A percentile compares a stretch with the other conserved stretches of the same genome.
Evolutionary conservation across 2,888 invertebrate genomes (phyloP).

Genomic region (Zygogramma bicolorata): DNA sequence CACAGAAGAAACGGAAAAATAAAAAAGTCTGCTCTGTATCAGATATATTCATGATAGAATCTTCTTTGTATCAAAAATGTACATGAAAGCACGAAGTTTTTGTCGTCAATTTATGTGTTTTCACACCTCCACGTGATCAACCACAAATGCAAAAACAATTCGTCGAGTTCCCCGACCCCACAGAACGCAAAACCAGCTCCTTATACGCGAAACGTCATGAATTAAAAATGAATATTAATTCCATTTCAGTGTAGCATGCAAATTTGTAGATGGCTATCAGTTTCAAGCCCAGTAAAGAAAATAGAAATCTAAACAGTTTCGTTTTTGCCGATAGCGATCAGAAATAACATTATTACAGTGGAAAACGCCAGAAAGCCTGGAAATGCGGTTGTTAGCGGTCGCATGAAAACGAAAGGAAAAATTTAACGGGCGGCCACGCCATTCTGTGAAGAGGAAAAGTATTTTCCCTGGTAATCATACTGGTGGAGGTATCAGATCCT

Average conservation of each 20-base stretch:
- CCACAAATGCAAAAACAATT: too few relatives aligned
- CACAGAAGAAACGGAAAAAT: too few relatives aligned
- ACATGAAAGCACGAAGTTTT: too few relatives aligned
- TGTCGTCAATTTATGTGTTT: too few relatives aligned
- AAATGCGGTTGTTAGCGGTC: constrained; percentile 10
- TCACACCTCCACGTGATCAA: too few relatives aligned
- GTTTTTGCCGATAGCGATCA: constrained; percentile 25
- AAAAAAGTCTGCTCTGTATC: too few relatives aligned
- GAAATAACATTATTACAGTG: constrained; percentile 32
- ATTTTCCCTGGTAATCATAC: not conserved
- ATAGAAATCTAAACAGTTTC: constrained; percentile 34
- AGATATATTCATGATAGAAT: too few relatives aligned
- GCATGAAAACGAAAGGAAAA: constrained; percentile 5
- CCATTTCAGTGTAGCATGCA: constrained; percentile 29
- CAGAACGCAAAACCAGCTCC: not conserved
- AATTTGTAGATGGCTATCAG: constrained; percentile 28
- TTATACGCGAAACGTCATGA: constrained; percentile 1
- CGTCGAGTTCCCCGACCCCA: not conserved
- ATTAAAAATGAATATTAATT: constrained; percentile 30
- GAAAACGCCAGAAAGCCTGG: constrained; percentile 14
- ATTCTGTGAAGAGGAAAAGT: not conserved
- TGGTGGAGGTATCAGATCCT: not conserved
- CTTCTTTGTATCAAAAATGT: too few relatives aligned
- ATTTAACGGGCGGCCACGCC: not conserved
- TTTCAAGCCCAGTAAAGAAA: constrained; percentile 25